Percentiles rank a stretch among this genome's conserved stretches.
Conservation (phyloP, 2,113 vertebrate genomes). For the Siniperca chuatsi region DNA sequence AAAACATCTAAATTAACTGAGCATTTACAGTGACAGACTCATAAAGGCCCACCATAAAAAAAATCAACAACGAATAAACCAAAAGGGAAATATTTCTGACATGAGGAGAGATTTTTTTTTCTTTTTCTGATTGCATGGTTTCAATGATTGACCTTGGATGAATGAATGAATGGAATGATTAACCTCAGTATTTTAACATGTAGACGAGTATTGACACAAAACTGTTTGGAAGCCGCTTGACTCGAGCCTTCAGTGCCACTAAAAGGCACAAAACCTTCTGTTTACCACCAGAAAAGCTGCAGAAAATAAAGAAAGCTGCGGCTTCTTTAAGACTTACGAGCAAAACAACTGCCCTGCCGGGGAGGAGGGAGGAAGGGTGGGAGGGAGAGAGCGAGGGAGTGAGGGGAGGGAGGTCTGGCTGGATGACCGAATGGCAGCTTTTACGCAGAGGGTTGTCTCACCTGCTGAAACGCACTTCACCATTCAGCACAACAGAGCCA, state of each 20-base stretch:
- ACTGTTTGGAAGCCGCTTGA: constrained; percentile 1
- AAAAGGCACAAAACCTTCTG: constrained; percentile 28
- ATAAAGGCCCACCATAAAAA: background rate
- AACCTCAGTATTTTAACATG: background rate
- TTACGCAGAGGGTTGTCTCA: constrained; percentile 83
- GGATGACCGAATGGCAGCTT: constrained; percentile 82
- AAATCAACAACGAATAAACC: background rate
- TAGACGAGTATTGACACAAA: background rate
- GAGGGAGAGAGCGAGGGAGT: constrained; percentile 15
- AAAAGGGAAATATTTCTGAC: background rate
- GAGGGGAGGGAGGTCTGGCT: constrained; percentile 72
- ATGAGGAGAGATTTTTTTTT: background rate
- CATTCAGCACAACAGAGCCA: constrained; percentile 67
- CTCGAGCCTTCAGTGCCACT: background rate
- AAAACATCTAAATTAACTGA: background rate
- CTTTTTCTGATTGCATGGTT: background rate
- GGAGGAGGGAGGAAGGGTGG: background rate
- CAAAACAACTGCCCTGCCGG: constrained; percentile 72
- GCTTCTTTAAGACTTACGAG: constrained; percentile 85
- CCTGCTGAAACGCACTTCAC: constrained; percentile 84
- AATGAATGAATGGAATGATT: background rate
- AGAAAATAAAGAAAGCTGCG: constrained; percentile 65
- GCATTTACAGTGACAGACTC: background rate
- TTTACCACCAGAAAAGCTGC: constrained; percentile 19
- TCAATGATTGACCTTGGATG: background rate